phyloP scores from a whole-genome alignment of 1,140 invertebrate species.

The Spodoptera frugiperda region DNA sequence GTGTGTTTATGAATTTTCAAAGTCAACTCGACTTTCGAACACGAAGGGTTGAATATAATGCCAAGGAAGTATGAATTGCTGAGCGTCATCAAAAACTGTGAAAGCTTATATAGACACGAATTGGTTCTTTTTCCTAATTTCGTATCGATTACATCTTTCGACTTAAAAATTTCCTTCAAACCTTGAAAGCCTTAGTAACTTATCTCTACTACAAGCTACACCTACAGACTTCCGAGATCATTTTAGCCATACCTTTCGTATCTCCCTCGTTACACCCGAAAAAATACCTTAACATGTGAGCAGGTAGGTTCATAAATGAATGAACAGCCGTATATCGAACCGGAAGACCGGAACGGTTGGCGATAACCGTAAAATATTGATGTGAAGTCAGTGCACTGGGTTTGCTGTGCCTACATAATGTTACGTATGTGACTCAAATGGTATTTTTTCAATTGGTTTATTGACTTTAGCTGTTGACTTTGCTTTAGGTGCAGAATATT shows the following conservation, averaged over 20 bases:
- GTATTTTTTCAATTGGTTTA: not conserved
- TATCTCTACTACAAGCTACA: no score
- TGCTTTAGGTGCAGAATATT: not conserved
- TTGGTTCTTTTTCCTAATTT: no score
- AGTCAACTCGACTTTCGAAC: not conserved
- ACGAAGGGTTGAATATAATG: not conserved
- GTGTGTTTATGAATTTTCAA: not conserved
- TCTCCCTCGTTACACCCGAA: no score
- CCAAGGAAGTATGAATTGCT: no score
- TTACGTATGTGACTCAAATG: not conserved
- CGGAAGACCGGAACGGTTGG: slow-evolving; percentile 37
- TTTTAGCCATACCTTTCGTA: not conserved
- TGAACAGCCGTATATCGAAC: slow-evolving; percentile 18
- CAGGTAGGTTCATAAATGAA: slow-evolving; percentile 18
- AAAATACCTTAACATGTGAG: slow-evolving; percentile 5
- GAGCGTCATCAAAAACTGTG: no score
- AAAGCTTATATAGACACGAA: no score
- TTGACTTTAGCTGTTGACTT: slow-evolving; percentile 14
- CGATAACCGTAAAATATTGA: slow-evolving; percentile 48
- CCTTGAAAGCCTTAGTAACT: no score
- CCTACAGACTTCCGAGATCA: not conserved
- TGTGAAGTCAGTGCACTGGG: slow-evolving; percentile 39
- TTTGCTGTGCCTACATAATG: not conserved
- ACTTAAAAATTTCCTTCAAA: no score
- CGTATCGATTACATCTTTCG: no score